Evolutionary conservation across 2,888 invertebrate species (phyloP).

Genomic region (Cephus pulcher): DNA sequence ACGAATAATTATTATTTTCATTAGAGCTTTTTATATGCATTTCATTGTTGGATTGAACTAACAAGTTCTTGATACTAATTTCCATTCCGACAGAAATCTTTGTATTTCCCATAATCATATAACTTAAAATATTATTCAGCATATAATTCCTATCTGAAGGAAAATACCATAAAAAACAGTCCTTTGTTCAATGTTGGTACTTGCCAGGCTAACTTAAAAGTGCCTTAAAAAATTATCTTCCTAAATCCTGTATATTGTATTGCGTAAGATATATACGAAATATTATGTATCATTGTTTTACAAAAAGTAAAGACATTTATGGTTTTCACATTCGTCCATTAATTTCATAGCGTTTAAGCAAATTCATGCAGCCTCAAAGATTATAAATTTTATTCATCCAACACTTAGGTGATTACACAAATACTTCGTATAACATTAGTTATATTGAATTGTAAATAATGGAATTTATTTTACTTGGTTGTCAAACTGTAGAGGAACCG

Average conservation of each 20-base stretch:
- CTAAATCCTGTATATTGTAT: conserved; percentile 22
- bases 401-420: background rate
- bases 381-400: background rate
- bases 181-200: conserved; percentile 33
- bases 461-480: background rate
- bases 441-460: background rate
- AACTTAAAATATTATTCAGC: background rate
- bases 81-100: background rate
- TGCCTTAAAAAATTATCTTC: conserved; percentile 48
- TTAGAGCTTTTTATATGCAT: background rate
- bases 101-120: background rate
- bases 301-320: conserved; percentile 35
- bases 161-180: background rate
- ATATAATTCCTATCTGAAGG: background rate
- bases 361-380: background rate
- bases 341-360: background rate
- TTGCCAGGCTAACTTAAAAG: conserved; percentile 36
- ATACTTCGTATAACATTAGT: background rate
- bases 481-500: background rate
- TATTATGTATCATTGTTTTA: conserved; percentile 28
- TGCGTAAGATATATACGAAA: conserved; percentile 26
- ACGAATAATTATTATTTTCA: background rate
- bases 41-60: background rate
- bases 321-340: conserved; percentile 4
- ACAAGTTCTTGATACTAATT: background rate